These are phyloP conservation scores for Herpetotheres cachinnans DNA, from an alignment of 2,113 vertebrate species.

Conservation along the genomic window DNA sequence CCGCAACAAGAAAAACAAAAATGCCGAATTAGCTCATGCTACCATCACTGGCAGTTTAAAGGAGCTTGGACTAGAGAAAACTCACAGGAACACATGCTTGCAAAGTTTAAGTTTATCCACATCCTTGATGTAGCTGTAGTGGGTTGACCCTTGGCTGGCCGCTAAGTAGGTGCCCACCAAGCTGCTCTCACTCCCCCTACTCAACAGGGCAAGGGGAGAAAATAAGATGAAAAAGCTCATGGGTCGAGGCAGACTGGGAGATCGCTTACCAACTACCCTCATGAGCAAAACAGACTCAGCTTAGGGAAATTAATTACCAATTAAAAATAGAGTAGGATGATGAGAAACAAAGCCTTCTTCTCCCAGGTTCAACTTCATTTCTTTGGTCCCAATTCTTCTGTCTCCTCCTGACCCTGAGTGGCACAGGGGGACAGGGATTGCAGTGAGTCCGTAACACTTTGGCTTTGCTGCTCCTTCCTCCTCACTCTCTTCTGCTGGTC, in stretches of 20 bases:
- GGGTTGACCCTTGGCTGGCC: neutral
- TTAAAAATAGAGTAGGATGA: neutral
- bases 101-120: neutral
- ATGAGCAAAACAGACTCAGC: neutral
- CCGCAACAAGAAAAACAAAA: neutral
- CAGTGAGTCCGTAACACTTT: neutral
- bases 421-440: rapidly evolving
- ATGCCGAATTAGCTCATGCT: neutral
- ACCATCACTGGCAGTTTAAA: neutral
- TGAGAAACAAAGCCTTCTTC: neutral
- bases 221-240: neutral
- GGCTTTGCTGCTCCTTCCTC: neutral
- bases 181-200: neutral
- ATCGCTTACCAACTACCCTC: neutral
- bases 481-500: neutral
- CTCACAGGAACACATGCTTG: rapidly evolving
- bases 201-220: neutral
- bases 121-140: rapidly evolving
- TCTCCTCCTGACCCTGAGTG: rapidly evolving
- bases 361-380: neutral
- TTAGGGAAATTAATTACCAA: neutral
- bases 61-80: neutral
- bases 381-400: neutral
- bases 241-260: neutral
- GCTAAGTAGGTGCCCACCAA: neutral